phyloP scores from a whole-genome alignment of 2,113 vertebrate genomes.

The Garra rufa region DNA sequence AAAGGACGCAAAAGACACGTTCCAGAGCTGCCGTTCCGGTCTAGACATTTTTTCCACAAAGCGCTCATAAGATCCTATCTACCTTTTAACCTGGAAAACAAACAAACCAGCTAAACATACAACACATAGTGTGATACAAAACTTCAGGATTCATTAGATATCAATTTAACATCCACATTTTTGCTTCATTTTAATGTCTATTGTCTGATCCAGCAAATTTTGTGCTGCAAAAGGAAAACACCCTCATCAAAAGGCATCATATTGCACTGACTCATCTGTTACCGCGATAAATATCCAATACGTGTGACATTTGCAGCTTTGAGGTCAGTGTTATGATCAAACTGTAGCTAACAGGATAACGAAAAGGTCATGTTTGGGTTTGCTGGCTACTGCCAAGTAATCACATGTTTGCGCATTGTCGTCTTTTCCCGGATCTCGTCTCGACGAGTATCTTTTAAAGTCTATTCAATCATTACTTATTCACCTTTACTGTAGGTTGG shows the following conservation, averaged over 20 bases:
- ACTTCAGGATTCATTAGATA: not conserved
- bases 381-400: not conserved
- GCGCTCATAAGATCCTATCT: not conserved
- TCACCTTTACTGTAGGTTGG: not conserved
- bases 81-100: not conserved
- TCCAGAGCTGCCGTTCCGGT: not conserved
- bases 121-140: not conserved
- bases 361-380: constrained; percentile 32
- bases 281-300: constrained; percentile 1
- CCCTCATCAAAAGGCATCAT: constrained; percentile 2
- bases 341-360: not conserved
- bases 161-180: not conserved
- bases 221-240: not conserved
- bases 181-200: not conserved
- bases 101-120: not conserved
- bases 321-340: constrained; percentile 19
- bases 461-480: not conserved
- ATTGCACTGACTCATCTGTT: constrained; percentile 18
- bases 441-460: not conserved
- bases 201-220: not conserved
- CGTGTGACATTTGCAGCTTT: constrained; percentile 7
- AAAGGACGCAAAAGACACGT: constrained; percentile 4
- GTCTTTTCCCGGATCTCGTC: not conserved
- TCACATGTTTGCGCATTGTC: not conserved
- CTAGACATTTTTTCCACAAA: not conserved